phyloP scores from a whole-genome alignment of 2,797 vertebrate genomes.

The Periophthalmus magnuspinnatus region DNA sequence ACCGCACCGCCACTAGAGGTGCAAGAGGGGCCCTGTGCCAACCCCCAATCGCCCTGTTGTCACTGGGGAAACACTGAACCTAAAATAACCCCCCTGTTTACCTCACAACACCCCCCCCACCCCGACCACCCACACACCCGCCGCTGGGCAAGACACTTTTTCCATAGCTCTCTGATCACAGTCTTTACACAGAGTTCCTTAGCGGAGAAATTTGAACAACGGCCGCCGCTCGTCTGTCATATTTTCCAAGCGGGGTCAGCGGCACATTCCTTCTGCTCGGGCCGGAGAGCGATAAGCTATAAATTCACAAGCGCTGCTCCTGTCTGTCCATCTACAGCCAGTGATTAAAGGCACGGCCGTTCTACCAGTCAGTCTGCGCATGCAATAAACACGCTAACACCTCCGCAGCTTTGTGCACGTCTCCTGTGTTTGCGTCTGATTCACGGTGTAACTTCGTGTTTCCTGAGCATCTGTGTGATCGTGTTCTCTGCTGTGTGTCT shows the following conservation, averaged over 20 bases:
- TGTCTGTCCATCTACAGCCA: slow-evolving; percentile 53
- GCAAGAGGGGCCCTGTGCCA: slow-evolving; percentile 50
- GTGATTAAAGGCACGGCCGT: slow-evolving; percentile 58
- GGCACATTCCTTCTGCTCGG: slow-evolving; percentile 55
- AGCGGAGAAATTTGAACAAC: slow-evolving; percentile 62
- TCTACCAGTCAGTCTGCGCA: slow-evolving; percentile 27
- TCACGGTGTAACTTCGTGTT: slow-evolving; percentile 13
- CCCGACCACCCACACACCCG: too few relatives aligned
- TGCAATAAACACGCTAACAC: slow-evolving; percentile 31
- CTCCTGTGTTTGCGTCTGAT: neutral
- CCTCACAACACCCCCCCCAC: slow-evolving; percentile 29
- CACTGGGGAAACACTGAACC: slow-evolving; percentile 49
- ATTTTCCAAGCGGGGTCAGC: slow-evolving; percentile 70
- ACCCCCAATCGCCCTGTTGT: slow-evolving; percentile 44
- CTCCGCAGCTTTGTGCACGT: slow-evolving; percentile 3
- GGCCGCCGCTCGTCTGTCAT: slow-evolving; percentile 52
- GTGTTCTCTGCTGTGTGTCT: neutral
- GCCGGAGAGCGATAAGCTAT: slow-evolving; percentile 74
- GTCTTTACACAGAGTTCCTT: slow-evolving; percentile 60
- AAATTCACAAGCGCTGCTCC: slow-evolving; percentile 68
- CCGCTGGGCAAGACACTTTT: slow-evolving; percentile 34
- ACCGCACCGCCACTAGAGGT: slow-evolving; percentile 41
- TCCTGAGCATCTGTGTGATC: slow-evolving; percentile 15
- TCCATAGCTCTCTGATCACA: slow-evolving; percentile 55
- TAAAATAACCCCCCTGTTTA: slow-evolving; percentile 57